These are phyloP conservation scores for Lymantria monacha DNA, from an alignment of 2,888 invertebrate species.

Conservation along the genomic window DNA sequence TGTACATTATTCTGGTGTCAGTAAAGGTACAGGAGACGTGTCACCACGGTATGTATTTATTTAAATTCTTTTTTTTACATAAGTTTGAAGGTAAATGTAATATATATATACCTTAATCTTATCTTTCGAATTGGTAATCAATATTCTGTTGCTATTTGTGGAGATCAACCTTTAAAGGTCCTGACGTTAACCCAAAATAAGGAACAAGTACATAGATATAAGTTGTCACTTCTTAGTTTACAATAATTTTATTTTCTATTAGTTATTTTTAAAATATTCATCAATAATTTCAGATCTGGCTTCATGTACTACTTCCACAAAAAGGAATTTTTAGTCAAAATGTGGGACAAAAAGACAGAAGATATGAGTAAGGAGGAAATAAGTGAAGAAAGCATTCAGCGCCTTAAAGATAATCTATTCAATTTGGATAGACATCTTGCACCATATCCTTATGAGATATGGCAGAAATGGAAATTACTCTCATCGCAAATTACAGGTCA, in stretches of 20 bases:
- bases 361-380: constrained; percentile 86
- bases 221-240: not conserved
- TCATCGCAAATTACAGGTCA: constrained; percentile 85
- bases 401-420: constrained; percentile 85
- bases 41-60: constrained; percentile 82
- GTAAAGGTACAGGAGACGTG: constrained; percentile 82
- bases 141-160: constrained; percentile 3
- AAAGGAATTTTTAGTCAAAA: constrained; percentile 91
- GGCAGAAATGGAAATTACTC: constrained; percentile 92
- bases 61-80: not conserved
- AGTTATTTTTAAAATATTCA: not conserved
- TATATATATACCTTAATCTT: not conserved
- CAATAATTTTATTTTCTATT: not conserved
- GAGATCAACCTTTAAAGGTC: not conserved
- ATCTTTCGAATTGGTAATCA: not conserved
- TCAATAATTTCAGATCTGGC: constrained; percentile 82
- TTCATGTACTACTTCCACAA: constrained; percentile 93
- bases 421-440: constrained; percentile 91
- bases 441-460: constrained; percentile 95
- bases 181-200: not conserved
- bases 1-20: constrained; percentile 91
- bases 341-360: constrained; percentile 92
- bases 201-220: not conserved
- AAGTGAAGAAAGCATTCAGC: constrained; percentile 84
- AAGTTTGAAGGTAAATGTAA: not conserved